phyloP scores from a whole-genome alignment of 2,888 invertebrate genomes.

The Sialis lutaria region DNA sequence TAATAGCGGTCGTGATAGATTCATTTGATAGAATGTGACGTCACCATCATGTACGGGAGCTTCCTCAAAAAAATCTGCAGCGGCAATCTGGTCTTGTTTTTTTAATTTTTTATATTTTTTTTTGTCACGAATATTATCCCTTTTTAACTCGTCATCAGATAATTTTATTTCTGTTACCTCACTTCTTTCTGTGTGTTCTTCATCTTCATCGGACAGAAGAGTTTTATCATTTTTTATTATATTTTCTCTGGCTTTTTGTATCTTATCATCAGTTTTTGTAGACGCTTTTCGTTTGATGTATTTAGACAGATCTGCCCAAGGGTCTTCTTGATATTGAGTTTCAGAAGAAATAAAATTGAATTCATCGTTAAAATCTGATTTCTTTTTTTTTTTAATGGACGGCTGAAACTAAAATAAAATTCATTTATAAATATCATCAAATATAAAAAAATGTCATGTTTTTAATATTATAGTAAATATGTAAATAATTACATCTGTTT shows the following conservation, averaged over 20 bases:
- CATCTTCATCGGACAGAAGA: conserved; percentile 27
- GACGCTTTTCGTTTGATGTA: conserved; percentile 66
- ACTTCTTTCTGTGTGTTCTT: conserved; percentile 22
- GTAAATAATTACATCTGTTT: conserved; percentile 49
- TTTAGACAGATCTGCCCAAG: conserved; percentile 64
- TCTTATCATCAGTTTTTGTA: conserved; percentile 71
- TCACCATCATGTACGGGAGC: conserved; percentile 44
- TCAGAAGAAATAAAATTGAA: conserved; percentile 66
- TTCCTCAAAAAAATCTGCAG: conserved; percentile 41
- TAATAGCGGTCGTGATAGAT: conserved; percentile 81
- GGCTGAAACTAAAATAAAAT: conserved; percentile 56
- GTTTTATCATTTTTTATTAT: conserved; percentile 29
- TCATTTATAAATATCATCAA: not conserved
- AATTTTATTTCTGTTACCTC: conserved; percentile 42
- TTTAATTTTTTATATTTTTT: conserved; percentile 25
- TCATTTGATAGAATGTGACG: conserved; percentile 81
- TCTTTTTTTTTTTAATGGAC: conserved; percentile 48
- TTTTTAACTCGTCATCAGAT: conserved; percentile 63
- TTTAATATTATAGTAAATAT: conserved; percentile 1
- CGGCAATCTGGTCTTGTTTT: conserved; percentile 27
- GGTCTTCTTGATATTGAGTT: conserved; percentile 65
- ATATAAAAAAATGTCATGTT: not conserved
- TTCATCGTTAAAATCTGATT: conserved; percentile 59
- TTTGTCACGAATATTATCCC: conserved; percentile 50
- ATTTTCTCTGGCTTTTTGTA: conserved; percentile 38